Conservation (phyloP, 1,140 invertebrate species). For the Cydia pomonella region DNA sequence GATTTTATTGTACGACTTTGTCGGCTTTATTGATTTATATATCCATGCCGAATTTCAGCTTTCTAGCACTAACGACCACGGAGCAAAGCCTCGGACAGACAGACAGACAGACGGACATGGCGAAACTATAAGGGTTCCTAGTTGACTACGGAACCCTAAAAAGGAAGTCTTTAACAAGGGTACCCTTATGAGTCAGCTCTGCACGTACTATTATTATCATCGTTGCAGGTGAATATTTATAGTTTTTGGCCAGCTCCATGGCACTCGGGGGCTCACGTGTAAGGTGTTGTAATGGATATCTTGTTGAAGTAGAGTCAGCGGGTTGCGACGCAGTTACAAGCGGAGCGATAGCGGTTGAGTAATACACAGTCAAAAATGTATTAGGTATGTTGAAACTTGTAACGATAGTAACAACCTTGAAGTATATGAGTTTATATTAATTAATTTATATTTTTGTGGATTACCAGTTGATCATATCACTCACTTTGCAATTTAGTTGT, state of each 20-base stretch:
- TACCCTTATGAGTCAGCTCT: background rate
- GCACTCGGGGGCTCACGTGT: background rate
- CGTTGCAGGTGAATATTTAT: background rate
- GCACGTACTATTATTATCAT: background rate
- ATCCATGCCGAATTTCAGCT: too few species aligned
- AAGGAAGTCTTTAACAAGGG: background rate
- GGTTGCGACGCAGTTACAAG: constrained; percentile 3
- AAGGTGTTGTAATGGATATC: constrained; percentile 17
- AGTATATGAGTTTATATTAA: background rate
- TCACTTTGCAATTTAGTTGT: background rate
- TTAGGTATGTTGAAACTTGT: background rate
- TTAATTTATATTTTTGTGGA: too few species aligned
- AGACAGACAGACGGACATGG: too few species aligned
- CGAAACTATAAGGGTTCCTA: too few species aligned
- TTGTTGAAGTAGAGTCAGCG: background rate
- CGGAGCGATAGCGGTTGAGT: constrained; percentile 5
- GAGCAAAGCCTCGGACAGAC: too few species aligned
- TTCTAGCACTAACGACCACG: too few species aligned
- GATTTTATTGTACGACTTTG: too few species aligned
- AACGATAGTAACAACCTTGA: background rate
- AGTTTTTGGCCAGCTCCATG: constrained; percentile 7
- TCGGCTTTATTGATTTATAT: too few species aligned
- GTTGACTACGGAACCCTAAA: too few species aligned
- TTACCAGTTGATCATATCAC: background rate
- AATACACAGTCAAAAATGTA: background rate